These are phyloP conservation scores for Drosophila paranaensis DNA, from an alignment of 2,888 invertebrate species.

Conservation along the genomic window DNA sequence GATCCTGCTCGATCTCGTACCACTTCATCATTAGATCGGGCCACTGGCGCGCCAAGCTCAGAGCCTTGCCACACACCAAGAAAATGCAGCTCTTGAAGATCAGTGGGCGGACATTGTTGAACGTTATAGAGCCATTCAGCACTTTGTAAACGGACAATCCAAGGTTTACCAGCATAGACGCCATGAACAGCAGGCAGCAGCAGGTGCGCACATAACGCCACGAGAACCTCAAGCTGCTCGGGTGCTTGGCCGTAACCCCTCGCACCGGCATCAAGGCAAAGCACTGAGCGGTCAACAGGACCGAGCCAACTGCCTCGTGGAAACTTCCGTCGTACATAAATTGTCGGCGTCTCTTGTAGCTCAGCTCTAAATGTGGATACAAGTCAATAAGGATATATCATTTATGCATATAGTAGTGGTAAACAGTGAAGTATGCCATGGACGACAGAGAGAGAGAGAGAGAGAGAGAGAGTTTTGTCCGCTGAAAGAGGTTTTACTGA, in stretches of 20 bases:
- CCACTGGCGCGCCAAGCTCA: conserved; percentile 86
- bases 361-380: background rate
- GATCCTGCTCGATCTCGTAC: conserved; percentile 85
- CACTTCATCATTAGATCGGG: conserved; percentile 85
- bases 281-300: conserved; percentile 85
- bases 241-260: conserved; percentile 85
- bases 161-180: conserved; percentile 56
- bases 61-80: conserved; percentile 78
- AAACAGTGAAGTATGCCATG: background rate
- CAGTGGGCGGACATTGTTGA: conserved; percentile 81
- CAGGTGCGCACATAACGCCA: conserved; percentile 79
- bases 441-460: too few species aligned
- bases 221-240: conserved; percentile 83
- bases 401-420: too few species aligned
- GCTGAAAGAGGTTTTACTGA: too few species aligned
- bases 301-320: conserved; percentile 83
- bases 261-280: conserved; percentile 86
- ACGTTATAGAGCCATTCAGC: conserved; percentile 69
- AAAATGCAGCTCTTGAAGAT: conserved; percentile 81
- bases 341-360: conserved; percentile 42
- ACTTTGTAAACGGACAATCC: conserved; percentile 70
- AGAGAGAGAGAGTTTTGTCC: too few species aligned
- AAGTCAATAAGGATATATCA: background rate
- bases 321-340: conserved; percentile 82
- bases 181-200: conserved; percentile 70